These are phyloP conservation scores for Ammospiza caudacuta DNA, from an alignment of 2,113 vertebrate genomes.

Conservation along the genomic window DNA sequence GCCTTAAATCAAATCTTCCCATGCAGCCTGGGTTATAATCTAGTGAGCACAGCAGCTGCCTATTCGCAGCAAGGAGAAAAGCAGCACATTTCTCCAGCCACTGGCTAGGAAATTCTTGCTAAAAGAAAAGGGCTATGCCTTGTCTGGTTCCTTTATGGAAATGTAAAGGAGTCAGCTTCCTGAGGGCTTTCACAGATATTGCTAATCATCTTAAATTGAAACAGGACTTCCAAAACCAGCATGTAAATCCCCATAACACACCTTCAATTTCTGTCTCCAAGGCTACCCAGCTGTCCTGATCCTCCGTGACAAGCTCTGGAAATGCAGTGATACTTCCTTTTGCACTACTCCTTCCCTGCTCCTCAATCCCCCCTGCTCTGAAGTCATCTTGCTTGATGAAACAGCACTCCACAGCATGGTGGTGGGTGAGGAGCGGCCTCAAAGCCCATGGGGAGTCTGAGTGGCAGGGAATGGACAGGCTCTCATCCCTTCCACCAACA, in stretches of 20 bases:
- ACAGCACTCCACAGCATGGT: not conserved
- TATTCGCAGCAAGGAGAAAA: slow-evolving; percentile 26
- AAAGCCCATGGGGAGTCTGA: not conserved
- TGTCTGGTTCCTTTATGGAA: not conserved
- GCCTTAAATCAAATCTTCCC: slow-evolving; percentile 59
- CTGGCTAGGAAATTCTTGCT: slow-evolving; percentile 12
- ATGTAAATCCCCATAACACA: slow-evolving; percentile 43
- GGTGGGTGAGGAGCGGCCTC: not conserved
- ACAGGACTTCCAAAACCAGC: slow-evolving; percentile 19
- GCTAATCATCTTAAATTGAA: slow-evolving; percentile 53
- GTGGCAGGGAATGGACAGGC: not conserved
- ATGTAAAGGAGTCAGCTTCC: not conserved
- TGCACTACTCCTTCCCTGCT: not conserved
- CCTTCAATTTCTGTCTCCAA: slow-evolving; percentile 53
- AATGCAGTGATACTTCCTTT: not conserved
- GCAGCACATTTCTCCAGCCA: slow-evolving; percentile 5
- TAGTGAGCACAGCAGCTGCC: slow-evolving; percentile 30
- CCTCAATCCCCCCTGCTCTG: not conserved
- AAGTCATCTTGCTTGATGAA: accelerated
- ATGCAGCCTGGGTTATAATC: slow-evolving; percentile 41
- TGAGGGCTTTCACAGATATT: slow-evolving; percentile 32
- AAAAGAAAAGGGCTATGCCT: slow-evolving; percentile 5
- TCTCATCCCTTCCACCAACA: not conserved
- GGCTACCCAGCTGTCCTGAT: slow-evolving; percentile 39
- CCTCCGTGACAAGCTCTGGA: slow-evolving; percentile 20